These are phyloP conservation scores for Euzophera pinguis DNA, from an alignment of 2,888 invertebrate genomes.

Conservation along the genomic window DNA sequence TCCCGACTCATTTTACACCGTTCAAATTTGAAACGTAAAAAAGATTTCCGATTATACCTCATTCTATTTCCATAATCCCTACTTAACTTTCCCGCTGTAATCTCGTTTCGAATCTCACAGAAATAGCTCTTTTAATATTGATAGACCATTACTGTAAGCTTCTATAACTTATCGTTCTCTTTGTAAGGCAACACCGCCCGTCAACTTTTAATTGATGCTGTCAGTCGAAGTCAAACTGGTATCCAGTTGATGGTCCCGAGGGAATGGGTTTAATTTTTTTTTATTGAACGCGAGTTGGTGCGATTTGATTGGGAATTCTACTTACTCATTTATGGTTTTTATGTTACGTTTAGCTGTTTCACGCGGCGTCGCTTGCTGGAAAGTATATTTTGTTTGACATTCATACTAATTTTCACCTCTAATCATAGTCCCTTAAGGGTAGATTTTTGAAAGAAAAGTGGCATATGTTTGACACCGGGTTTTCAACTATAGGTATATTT, in stretches of 20 bases:
- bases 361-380: too few species aligned
- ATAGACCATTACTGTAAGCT: slow-evolving; percentile 66
- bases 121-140: slow-evolving; percentile 60
- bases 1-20: slow-evolving; percentile 32
- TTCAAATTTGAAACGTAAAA: slow-evolving; percentile 6
- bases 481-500: too few species aligned
- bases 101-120: slow-evolving; percentile 13
- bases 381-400: too few species aligned
- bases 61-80: slow-evolving; percentile 14
- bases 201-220: slow-evolving; percentile 76
- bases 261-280: slow-evolving; percentile 47
- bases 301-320: slow-evolving; percentile 1
- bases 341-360: neutral
- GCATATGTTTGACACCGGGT: too few species aligned
- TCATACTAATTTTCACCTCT: too few species aligned
- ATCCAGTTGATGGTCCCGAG: slow-evolving; percentile 53
- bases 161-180: slow-evolving; percentile 54
- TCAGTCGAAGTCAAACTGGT: slow-evolving; percentile 67
- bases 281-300: slow-evolving; percentile 25
- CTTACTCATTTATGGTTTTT: neutral
- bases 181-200: slow-evolving; percentile 71
- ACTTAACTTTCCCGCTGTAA: slow-evolving; percentile 11
- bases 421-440: too few species aligned
- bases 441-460: too few species aligned
- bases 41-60: neutral